Conservation (phyloP, 2,113 vertebrate species). For the Excalfactoria chinensis region DNA sequence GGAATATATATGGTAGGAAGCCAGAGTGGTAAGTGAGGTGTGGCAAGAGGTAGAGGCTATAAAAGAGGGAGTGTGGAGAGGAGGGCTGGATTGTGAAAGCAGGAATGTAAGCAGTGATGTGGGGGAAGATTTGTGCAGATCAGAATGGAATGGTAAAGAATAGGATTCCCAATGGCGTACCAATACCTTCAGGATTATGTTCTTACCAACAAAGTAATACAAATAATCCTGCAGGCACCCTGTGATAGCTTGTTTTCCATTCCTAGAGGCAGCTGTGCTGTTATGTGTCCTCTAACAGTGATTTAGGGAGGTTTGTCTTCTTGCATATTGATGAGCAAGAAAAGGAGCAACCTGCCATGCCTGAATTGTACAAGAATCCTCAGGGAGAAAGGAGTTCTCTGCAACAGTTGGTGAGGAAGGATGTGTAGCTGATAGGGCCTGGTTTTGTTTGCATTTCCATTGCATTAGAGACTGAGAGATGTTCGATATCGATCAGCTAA, state of each 20-base stretch:
- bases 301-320: background rate
- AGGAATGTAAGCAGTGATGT: background rate
- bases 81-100: background rate
- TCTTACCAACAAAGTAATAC: background rate
- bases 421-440: background rate
- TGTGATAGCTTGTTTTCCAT: background rate
- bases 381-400: background rate
- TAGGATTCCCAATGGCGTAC: background rate
- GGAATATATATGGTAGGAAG: background rate
- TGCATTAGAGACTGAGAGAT: background rate
- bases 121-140: background rate
- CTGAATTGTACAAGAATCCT: background rate
- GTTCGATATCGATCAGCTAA: background rate
- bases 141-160: background rate
- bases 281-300: background rate
- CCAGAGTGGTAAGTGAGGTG: background rate
- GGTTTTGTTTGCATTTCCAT: background rate
- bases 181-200: background rate
- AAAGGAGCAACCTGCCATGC: background rate
- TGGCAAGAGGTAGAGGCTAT: background rate
- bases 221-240: background rate
- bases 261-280: background rate
- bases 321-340: too few species aligned
- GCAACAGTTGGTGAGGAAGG: background rate
- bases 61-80: background rate